phyloP scores from a whole-genome alignment of 2,888 invertebrate genomes.

The Latheticus oryzae region DNA sequence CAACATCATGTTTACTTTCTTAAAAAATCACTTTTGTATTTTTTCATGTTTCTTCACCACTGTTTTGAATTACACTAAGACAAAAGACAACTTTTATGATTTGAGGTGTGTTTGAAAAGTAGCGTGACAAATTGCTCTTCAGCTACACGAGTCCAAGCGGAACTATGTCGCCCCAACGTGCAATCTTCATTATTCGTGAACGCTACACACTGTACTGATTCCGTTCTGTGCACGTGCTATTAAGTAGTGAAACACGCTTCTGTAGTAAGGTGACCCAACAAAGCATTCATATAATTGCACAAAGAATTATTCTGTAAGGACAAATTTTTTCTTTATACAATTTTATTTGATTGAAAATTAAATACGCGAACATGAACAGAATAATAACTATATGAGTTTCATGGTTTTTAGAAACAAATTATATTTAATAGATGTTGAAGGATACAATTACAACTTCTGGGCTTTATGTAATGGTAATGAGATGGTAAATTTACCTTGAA shows the following conservation, averaged over 20 bases:
- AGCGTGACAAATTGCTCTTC: slow-evolving; percentile 64
- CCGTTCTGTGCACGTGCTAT: slow-evolving; percentile 9
- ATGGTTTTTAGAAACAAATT: no score
- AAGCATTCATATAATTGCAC: slow-evolving; percentile 30
- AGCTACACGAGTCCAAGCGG: slow-evolving; percentile 58
- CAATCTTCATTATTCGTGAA: slow-evolving; percentile 24
- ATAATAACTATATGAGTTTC: no score
- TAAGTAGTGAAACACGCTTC: slow-evolving; percentile 12
- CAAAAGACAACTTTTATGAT: slow-evolving; percentile 50
- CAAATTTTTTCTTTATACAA: slow-evolving; percentile 14
- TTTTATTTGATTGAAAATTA: slow-evolving; percentile 30
- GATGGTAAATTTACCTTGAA: no score
- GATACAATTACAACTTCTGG: slow-evolving; percentile 15
- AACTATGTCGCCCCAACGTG: slow-evolving; percentile 51
- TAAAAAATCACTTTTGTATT: slow-evolving; percentile 8
- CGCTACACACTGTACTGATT: slow-evolving; percentile 21
- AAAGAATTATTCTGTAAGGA: slow-evolving; percentile 13
- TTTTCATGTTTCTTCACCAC: slow-evolving; percentile 41
- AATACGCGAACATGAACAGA: no score
- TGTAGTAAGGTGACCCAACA: slow-evolving; percentile 34
- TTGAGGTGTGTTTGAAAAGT: slow-evolving; percentile 60
- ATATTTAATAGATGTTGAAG: slow-evolving; percentile 5
- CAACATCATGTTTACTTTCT: slow-evolving; percentile 23
- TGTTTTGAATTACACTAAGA: slow-evolving; percentile 47
- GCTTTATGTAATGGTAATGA: no score